Conservation (phyloP, 2,113 vertebrate genomes). For the Cyphomyrus plagiostoma region DNA sequence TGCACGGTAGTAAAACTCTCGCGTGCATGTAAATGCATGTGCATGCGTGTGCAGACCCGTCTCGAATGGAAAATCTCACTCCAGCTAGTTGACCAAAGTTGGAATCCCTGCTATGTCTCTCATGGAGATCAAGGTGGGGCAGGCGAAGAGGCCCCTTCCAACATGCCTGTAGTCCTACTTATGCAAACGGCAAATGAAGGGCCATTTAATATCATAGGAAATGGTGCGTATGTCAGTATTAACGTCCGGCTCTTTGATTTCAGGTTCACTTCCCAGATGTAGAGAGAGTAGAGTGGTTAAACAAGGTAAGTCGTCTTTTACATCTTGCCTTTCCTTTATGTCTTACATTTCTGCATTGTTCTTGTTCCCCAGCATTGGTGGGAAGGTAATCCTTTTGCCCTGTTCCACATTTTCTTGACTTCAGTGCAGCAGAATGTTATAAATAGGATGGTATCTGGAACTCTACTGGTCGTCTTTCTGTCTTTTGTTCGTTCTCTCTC, state of each 20-base stretch:
- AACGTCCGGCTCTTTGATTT: slow-evolving; percentile 24
- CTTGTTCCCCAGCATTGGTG: neutral
- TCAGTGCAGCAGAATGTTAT: slow-evolving; percentile 24
- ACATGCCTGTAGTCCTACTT: neutral
- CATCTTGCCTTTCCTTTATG: neutral
- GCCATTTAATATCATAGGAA: neutral
- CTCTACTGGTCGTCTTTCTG: slow-evolving; percentile 23
- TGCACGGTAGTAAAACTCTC: neutral
- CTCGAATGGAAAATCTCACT: neutral
- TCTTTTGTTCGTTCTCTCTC: neutral
- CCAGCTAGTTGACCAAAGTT: neutral
- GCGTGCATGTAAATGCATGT: neutral
- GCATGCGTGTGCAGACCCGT: neutral
- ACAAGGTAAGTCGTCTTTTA: slow-evolving; percentile 71
- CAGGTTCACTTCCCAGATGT: slow-evolving; percentile 96
- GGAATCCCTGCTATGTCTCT: neutral
- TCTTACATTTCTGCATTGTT: neutral
- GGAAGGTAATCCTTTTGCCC: neutral
- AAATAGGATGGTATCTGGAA: slow-evolving; percentile 47
- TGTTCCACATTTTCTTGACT: slow-evolving; percentile 11
- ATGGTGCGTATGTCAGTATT: neutral
- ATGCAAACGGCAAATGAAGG: neutral
- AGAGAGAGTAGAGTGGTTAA: slow-evolving; percentile 93
- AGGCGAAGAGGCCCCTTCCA: neutral
- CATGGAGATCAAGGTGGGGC: neutral